phyloP scores from a whole-genome alignment of 2,888 invertebrate genomes.

The Catocala sponsa region DNA sequence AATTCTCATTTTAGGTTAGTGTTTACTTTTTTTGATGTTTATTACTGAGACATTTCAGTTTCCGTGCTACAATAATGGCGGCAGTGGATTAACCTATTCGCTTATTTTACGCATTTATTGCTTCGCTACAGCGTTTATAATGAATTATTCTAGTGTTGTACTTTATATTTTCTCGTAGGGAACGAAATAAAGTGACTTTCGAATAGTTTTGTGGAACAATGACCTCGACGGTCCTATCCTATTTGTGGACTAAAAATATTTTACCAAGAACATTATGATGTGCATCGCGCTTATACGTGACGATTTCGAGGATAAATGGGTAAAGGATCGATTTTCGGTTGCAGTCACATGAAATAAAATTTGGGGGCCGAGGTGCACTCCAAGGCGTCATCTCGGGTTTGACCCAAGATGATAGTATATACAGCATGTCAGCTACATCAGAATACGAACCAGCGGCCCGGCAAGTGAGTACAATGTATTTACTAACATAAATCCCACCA shows the following conservation, averaged over 20 bases:
- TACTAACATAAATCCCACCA: constrained; percentile 28
- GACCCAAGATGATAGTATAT: constrained; percentile 87
- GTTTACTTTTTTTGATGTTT: constrained; percentile 87
- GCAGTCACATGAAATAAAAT: constrained; percentile 84
- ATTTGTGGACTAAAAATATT: constrained; percentile 84
- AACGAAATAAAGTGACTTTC: constrained; percentile 73
- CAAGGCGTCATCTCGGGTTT: constrained; percentile 85
- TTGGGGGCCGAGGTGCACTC: constrained; percentile 83
- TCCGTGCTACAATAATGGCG: constrained; percentile 87
- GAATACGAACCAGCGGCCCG: constrained; percentile 86
- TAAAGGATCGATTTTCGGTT: constrained; percentile 84
- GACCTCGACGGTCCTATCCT: constrained; percentile 83
- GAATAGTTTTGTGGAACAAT: constrained; percentile 80
- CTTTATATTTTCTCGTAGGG: constrained; percentile 76
- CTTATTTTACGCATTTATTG: constrained; percentile 70
- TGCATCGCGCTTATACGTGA: constrained; percentile 66
- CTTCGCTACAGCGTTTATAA: constrained; percentile 51
- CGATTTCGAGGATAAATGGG: constrained; percentile 72
- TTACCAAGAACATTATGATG: constrained; percentile 78
- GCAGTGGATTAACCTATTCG: constrained; percentile 87
- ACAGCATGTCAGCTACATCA: constrained; percentile 87
- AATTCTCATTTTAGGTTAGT: constrained; percentile 69
- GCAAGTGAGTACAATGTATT: constrained; percentile 77
- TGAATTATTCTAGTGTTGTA: constrained; percentile 67
- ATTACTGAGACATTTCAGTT: constrained; percentile 82